Percentiles rank a stretch among this genome's conserved stretches.
phyloP scores from a whole-genome alignment of 2,797 vertebrate genomes.

The Hippocampus kuda region DNA sequence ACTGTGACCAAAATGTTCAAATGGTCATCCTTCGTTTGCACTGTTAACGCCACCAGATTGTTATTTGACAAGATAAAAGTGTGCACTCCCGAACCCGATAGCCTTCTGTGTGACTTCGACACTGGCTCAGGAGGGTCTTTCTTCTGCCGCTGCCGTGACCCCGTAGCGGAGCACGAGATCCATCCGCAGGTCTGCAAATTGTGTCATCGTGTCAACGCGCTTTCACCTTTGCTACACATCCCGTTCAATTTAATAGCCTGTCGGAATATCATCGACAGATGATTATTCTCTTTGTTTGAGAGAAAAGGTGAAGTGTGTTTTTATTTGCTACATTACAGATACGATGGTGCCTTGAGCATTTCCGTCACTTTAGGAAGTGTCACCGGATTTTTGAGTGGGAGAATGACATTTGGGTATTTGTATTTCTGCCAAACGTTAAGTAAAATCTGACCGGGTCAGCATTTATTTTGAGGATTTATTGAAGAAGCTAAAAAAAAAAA shows the following conservation, averaged over 20 bases:
- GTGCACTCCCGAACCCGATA: slow-evolving; percentile 56
- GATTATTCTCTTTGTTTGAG: too few species aligned
- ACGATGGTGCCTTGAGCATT: too few species aligned
- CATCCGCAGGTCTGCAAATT: slow-evolving; percentile 56
- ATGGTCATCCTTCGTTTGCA: neutral
- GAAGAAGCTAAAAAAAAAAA: neutral
- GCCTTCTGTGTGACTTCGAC: slow-evolving; percentile 64
- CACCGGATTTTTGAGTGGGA: too few species aligned
- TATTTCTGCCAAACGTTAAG: too few species aligned
- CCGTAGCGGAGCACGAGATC: slow-evolving; percentile 63
- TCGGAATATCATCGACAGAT: too few species aligned
- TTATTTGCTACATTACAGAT: too few species aligned
- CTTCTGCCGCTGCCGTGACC: slow-evolving; percentile 69
- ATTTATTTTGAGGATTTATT: too few species aligned
- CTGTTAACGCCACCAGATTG: neutral
- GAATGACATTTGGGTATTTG: too few species aligned
- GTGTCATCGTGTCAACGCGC: neutral
- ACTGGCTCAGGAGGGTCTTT: slow-evolving; percentile 70
- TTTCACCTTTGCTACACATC: neutral
- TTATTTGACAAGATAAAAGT: neutral
- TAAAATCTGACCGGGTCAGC: too few species aligned
- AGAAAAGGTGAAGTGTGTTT: neutral
- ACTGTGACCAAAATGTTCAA: slow-evolving; percentile 38
- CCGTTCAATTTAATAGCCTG: too few species aligned
- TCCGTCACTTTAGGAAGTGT: too few species aligned